Conservation (phyloP, 2,888 invertebrate genomes). For the Chrysolina haemoptera region DNA sequence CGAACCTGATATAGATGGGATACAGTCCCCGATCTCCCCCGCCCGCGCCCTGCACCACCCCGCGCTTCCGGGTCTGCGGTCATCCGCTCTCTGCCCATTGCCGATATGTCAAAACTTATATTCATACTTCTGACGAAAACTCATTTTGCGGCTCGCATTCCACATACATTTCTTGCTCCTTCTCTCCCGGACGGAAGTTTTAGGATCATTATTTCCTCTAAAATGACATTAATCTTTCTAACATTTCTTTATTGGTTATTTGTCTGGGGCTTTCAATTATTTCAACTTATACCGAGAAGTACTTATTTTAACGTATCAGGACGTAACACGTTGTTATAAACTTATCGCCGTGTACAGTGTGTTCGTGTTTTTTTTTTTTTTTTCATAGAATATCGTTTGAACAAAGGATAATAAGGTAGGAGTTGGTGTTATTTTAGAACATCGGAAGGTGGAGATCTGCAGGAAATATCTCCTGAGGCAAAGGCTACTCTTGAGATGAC, state of each 20-base stretch:
- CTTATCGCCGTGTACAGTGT: too few species aligned
- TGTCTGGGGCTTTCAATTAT: neutral
- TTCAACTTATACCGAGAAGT: neutral
- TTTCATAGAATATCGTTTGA: too few species aligned
- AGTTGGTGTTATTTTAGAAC: too few species aligned
- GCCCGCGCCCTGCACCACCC: conserved; percentile 13
- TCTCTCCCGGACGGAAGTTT: conserved; percentile 24
- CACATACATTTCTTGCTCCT: conserved; percentile 38
- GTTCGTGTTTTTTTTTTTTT: too few species aligned
- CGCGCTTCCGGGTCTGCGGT: conserved; percentile 29
- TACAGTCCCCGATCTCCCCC: conserved; percentile 45
- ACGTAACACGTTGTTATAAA: too few species aligned
- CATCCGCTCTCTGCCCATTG: conserved; percentile 37
- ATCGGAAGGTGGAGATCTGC: too few species aligned
- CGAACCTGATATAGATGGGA: conserved; percentile 64
- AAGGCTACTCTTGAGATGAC: too few species aligned
- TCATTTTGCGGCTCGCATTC: conserved; percentile 44
- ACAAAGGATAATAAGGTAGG: too few species aligned
- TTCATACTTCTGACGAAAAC: conserved; percentile 45
- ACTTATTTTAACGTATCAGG: too few species aligned
- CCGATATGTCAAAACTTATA: conserved; percentile 52
- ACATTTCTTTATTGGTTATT: neutral
- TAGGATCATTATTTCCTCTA: conserved; percentile 9
- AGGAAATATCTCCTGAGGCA: too few species aligned
- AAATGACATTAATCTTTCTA: conserved; percentile 17